Conservation (phyloP, 1,140 invertebrate species). For the Pseudobourletiella spinata region DNA sequence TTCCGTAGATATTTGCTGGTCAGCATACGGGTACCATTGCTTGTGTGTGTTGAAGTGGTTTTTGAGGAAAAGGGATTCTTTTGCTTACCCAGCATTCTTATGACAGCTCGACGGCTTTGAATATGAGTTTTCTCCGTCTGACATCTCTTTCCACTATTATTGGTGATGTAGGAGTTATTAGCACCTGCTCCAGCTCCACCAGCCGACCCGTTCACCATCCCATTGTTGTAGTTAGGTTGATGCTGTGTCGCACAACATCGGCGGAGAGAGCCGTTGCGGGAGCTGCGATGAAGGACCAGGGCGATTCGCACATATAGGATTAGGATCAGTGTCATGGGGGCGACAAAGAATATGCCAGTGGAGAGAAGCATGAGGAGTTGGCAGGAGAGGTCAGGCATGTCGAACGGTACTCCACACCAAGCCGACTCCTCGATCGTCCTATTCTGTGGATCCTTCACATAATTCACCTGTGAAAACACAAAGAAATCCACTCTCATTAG, state of each 20-base stretch:
- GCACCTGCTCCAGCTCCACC: neutral
- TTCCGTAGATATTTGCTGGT: no score
- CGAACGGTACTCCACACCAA: conserved; percentile 36
- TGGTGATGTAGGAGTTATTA: conserved; percentile 6
- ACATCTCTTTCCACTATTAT: conserved; percentile 28
- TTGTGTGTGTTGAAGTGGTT: no score
- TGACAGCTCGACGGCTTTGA: conserved; percentile 55
- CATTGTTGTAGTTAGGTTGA: conserved; percentile 20
- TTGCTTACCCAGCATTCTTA: conserved; percentile 68
- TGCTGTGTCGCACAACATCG: conserved; percentile 34
- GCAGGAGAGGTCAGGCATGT: conserved; percentile 29
- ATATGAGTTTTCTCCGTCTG: conserved; percentile 35
- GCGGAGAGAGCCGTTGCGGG: conserved; percentile 35
- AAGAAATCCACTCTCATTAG: neutral
- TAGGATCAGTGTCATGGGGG: conserved; percentile 35
- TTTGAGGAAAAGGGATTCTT: neutral
- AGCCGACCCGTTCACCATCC: conserved; percentile 6
- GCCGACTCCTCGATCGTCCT: conserved; percentile 34
- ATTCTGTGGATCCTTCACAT: conserved; percentile 26
- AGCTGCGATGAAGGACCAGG: conserved; percentile 32
- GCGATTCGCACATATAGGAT: conserved; percentile 35
- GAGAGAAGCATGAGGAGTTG: conserved; percentile 34
- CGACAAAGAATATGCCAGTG: conserved; percentile 34
- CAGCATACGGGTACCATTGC: no score
- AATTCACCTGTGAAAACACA: conserved; percentile 28